These are phyloP conservation scores for Leptodactylus fuscus DNA, from an alignment of 2,113 vertebrate genomes.

Conservation along the genomic window DNA sequence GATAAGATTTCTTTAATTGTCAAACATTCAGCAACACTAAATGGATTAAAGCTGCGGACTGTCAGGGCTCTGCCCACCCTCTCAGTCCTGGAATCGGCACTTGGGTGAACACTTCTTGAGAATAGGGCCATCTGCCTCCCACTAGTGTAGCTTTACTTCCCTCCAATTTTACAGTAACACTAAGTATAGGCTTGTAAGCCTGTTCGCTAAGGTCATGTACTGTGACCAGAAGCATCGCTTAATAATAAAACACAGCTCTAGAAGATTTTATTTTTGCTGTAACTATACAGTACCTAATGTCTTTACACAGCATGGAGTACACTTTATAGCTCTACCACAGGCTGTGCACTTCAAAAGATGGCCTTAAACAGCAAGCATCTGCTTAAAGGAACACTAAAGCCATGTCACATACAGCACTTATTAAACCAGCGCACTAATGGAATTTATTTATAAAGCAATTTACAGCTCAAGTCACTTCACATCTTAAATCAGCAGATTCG, in stretches of 20 bases:
- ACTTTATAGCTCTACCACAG: neutral
- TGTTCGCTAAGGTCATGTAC: too few species aligned
- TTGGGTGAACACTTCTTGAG: too few species aligned
- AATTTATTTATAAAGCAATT: constrained; percentile 14
- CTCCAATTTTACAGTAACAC: too few species aligned
- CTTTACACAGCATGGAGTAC: neutral
- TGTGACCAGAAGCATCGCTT: neutral
- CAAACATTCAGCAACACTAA: too few species aligned
- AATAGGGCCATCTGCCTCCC: too few species aligned
- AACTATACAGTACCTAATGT: constrained; percentile 5
- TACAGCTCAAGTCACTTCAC: neutral
- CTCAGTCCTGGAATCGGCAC: too few species aligned
- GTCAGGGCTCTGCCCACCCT: too few species aligned
- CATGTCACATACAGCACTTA: neutral
- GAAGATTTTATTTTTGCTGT: neutral
- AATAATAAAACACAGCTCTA: neutral
- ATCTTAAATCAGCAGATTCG: neutral
- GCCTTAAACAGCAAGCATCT: constrained; percentile 5
- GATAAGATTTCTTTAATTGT: too few species aligned
- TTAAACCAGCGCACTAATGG: neutral
- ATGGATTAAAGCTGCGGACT: too few species aligned
- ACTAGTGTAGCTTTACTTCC: too few species aligned
- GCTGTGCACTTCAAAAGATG: constrained; percentile 16
- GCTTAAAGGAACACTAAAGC: constrained; percentile 9
- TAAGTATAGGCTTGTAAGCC: too few species aligned